Evolutionary conservation across 2,888 invertebrate genomes (phyloP).

Genomic region (Gandaritis pyraliata): DNA sequence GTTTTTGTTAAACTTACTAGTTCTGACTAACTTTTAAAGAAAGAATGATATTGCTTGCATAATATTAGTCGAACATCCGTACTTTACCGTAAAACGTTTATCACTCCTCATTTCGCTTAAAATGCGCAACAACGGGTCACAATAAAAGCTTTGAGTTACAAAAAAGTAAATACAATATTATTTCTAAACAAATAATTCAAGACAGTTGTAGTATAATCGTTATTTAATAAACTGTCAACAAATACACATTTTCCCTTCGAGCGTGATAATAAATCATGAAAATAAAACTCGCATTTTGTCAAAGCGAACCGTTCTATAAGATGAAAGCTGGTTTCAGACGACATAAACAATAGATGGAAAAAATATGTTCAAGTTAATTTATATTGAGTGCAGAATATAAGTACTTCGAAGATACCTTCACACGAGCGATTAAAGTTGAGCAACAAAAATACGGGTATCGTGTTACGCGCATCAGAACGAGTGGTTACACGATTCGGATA

Average conservation of each 20-base stretch:
- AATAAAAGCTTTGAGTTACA: too few relatives aligned
- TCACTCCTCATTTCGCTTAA: too few relatives aligned
- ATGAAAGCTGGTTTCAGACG: conserved; percentile 21
- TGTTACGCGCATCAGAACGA: too few relatives aligned
- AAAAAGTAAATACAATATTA: too few relatives aligned
- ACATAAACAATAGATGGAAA: conserved; percentile 22
- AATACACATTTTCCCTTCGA: neutral
- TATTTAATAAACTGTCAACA: neutral
- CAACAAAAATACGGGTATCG: too few relatives aligned
- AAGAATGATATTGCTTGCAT: too few relatives aligned
- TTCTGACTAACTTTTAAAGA: neutral
- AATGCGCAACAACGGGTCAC: too few relatives aligned
- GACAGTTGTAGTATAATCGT: neutral
- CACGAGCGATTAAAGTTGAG: conserved; percentile 1
- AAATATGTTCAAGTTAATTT: conserved; percentile 23
- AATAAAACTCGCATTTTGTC: conserved; percentile 12
- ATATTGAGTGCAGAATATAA: conserved; percentile 11
- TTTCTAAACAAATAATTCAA: neutral
- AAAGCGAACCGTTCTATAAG: conserved; percentile 10
- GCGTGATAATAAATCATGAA: conserved; percentile 8
- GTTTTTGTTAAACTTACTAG: neutral
- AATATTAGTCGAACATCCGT: too few relatives aligned
- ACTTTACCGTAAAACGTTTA: too few relatives aligned
- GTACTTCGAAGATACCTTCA: neutral
- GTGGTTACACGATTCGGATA: too few relatives aligned